Evolutionary conservation across 2,113 vertebrate species (phyloP).

Genomic region (Heterotilapia buettikoferi): DNA sequence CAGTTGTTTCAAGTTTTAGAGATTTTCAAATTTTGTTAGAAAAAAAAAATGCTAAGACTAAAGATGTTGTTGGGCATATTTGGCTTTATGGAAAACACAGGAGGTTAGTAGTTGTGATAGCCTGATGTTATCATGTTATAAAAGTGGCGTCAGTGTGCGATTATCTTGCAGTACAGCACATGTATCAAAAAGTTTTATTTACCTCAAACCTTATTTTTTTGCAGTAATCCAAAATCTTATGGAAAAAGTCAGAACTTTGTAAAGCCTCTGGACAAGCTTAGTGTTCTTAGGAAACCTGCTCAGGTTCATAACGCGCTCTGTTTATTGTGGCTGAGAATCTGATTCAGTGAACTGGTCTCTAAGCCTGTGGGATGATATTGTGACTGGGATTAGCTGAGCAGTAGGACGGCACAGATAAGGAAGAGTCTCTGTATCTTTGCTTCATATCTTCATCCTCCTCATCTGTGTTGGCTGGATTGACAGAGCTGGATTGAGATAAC

Average conservation of each 20-base stretch:
- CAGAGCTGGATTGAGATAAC: conserved; percentile 7
- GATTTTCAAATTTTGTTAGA: neutral
- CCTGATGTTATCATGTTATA: neutral
- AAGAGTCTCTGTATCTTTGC: neutral
- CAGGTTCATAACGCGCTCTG: neutral
- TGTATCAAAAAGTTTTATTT: neutral
- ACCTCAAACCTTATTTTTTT: neutral
- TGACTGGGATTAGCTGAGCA: neutral
- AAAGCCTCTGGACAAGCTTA: neutral
- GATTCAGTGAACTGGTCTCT: neutral
- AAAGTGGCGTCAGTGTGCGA: neutral
- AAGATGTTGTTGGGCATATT: neutral
- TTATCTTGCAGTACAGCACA: neutral
- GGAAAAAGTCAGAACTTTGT: neutral
- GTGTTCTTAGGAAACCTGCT: neutral
- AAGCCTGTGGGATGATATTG: neutral
- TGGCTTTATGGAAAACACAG: neutral
- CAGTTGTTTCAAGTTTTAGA: neutral
- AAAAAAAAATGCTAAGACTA: neutral
- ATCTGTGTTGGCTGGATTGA: neutral
- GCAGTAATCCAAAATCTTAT: neutral
- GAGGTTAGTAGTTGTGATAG: neutral
- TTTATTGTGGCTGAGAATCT: neutral
- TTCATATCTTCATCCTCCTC: conserved; percentile 17
- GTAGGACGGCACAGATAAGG: neutral